Percentiles rank a stretch among this genome's conserved stretches.
phyloP scores from a whole-genome alignment of 2,888 invertebrate genomes.

The Pyrrhosoma nymphula region DNA sequence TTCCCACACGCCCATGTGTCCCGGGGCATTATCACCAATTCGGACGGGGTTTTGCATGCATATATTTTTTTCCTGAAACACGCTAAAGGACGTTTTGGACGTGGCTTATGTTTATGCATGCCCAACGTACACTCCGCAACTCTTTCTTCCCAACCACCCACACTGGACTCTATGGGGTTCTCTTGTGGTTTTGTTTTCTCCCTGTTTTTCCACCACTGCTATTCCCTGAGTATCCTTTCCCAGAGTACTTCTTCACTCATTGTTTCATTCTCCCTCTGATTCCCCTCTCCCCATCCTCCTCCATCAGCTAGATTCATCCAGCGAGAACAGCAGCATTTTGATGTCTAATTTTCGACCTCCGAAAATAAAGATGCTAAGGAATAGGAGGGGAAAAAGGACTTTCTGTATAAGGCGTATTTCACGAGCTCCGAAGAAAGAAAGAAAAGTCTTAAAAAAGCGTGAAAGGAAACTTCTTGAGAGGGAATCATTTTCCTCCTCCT shows the following conservation, averaged over 20 bases:
- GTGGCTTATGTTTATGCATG: conserved; percentile 21
- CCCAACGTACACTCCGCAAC: not conserved
- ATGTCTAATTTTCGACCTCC: not conserved
- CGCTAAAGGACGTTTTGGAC: not conserved
- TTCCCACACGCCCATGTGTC: not conserved
- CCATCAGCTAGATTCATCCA: not conserved
- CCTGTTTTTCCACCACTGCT: too few species aligned
- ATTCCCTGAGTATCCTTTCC: too few species aligned
- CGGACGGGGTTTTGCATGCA: not conserved
- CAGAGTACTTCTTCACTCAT: too few species aligned
- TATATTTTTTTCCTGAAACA: not conserved
- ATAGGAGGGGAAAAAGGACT: not conserved
- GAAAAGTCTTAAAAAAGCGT: not conserved
- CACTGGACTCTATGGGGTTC: too few species aligned
- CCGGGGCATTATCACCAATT: conserved; percentile 1
- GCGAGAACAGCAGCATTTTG: not conserved
- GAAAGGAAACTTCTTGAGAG: not conserved
- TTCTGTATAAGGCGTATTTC: not conserved
- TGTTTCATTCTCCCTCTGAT: not conserved
- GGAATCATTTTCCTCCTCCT: not conserved
- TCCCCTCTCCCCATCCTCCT: not conserved
- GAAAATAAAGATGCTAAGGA: not conserved
- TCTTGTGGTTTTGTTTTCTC: too few species aligned
- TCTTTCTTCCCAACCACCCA: not conserved
- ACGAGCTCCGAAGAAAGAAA: not conserved